Evolutionary conservation across 2,797 vertebrate species (phyloP), one percentile per base, ranked within the genome.

Genomic region (Pseudochromis fuscus): DNA sequence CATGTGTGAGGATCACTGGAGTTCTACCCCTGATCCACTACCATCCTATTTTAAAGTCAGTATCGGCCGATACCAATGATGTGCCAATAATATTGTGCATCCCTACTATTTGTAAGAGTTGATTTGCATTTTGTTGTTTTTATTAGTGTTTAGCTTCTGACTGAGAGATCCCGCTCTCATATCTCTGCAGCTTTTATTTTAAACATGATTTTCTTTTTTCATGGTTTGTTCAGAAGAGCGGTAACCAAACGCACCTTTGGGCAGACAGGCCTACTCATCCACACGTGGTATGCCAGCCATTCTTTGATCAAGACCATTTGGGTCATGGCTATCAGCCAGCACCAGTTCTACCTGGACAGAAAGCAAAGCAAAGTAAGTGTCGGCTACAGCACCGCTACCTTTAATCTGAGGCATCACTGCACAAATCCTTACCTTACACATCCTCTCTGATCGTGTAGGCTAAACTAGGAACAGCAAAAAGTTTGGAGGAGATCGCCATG

Each of bases 301-400:
- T 97, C 98, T 13, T 86, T 99, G 77, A 99, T 99, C 92, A 99
- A 99, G 90, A 98, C 97, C 88, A 99, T 99, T 49, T 99, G 98
- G 98, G 96, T 95, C 79, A 99, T 99, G 98, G 98, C 98, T 67
- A 99, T 99, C 77, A 99, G 97, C 89, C 98, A 99, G 77, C 98
- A 99, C 62, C 98, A 99, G 89, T 99, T 99, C 94, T 99, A 99
- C 86, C 90, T 99, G 94, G 97, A 99, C 94, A 95, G 98, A 84
- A 99, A 99, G 81, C 97, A 99, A 87, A 98, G 96, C 90, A 99
- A 98, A 95, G 98, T 99, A 88, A 96, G 96, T 65, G 30, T 38
- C 35, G 9, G 1, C 24, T 30, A 33, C n/a, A 12, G 15, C 24
- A 18, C 23, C 49, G 15, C 9, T 35, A 4, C 2, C 5, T 28